These are phyloP conservation scores for Sebastiscus tertius DNA, from an alignment of 2,797 vertebrate genomes.

Conservation along the genomic window DNA sequence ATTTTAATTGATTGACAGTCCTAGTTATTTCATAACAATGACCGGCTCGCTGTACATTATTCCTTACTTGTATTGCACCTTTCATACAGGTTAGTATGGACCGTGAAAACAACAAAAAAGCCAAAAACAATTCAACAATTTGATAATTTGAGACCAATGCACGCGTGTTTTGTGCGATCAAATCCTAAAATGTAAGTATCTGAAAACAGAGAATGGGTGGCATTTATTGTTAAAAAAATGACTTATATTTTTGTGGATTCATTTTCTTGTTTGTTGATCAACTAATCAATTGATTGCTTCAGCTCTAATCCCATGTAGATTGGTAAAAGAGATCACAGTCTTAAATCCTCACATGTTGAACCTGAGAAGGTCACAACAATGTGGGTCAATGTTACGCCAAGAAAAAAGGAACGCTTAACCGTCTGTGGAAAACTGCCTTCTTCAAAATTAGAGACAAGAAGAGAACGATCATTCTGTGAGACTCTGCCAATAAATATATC, in stretches of 20 bases:
- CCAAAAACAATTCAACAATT: no score
- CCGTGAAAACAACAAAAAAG: no score
- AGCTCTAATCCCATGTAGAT: not conserved
- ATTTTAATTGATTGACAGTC: no score
- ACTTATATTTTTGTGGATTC: not conserved
- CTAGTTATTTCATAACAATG: no score
- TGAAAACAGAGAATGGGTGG: not conserved
- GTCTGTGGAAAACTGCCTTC: not conserved
- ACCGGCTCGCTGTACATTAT: no score
- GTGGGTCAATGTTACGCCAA: conserved; percentile 5
- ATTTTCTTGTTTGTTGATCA: not conserved
- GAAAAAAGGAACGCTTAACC: not conserved
- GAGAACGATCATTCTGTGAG: not conserved
- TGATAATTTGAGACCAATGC: no score
- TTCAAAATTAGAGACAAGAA: not conserved
- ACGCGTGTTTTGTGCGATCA: not conserved
- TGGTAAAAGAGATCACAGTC: not conserved
- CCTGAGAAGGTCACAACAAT: not conserved
- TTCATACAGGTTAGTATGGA: no score
- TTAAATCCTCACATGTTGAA: not conserved
- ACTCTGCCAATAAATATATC: not conserved
- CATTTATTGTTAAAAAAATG: no score
- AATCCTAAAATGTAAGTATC: not conserved
- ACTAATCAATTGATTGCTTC: not conserved
- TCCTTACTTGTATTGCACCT: no score